Evolutionary conservation across 2,797 vertebrate genomes (phyloP), one percentile per base, ranked within the genome.

Genomic region (Rhabdophis nuchalis): DNA sequence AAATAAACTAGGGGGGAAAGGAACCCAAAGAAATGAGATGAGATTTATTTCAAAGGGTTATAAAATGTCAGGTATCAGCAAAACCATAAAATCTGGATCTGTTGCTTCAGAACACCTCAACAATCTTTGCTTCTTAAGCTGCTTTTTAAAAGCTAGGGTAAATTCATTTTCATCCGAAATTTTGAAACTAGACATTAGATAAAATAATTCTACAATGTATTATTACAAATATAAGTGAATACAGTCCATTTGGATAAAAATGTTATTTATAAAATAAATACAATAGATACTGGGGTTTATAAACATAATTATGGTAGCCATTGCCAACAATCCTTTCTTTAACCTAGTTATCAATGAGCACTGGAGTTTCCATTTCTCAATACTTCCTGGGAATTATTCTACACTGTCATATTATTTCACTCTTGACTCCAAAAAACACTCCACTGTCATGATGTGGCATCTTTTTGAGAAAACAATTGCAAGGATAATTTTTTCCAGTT

Each of bases 1-100:
- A 91, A 95, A 91, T 25, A 5, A 60, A 54, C 6, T 61, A 12
- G 5, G 1, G 72, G 25, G 52, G 0, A 5, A 90, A 93, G 61
- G 2, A 29, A 92, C 88, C 41, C 36, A 87, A 93, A 90, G 18
- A 23, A 4, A 52, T 1, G 3, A 56, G 77, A 57, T 3, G 91
- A 95, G 91, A 93, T 52, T 64, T 5, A 64, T 29, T 41, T 56
- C n/a, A 53, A 92, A 94, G 88, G 8, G 13, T 23, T 92, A 68
- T 5, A 93, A 18, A 11, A 68, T 0, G 53, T 82, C 6, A 91
- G 86, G 89, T 32, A 91, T 9, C 86, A 16, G n/a, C 7, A 0
- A 0, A 46, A 23, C 23, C 85, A 8, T 89, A 54, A 93, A 95
- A 90, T 12, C 64, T 20, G 18, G 93, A 88, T 13, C 1, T 52